Conservation (phyloP, 1,140 invertebrate genomes). For the Drosophila ambigua region DNA sequence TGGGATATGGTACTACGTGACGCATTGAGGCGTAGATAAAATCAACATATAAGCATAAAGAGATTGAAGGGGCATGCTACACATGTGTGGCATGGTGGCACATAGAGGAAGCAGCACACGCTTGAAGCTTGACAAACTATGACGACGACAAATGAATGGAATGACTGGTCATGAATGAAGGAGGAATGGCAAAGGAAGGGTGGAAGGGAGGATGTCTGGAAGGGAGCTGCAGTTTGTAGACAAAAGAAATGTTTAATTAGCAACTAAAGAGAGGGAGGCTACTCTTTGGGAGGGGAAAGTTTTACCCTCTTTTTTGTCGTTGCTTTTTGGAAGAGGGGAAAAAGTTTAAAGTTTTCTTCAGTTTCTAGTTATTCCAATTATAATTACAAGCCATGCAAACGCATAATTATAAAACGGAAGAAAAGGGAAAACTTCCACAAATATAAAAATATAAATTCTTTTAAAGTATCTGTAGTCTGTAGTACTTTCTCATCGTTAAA, state of each 20-base stretch:
- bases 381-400: slow-evolving; percentile 42
- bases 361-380: slow-evolving; percentile 60
- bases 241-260: slow-evolving; percentile 45
- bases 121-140: slow-evolving; percentile 25
- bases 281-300: slow-evolving; percentile 27
- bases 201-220: slow-evolving; percentile 6
- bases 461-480: not conserved
- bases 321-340: slow-evolving; percentile 4
- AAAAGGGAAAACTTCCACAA: slow-evolving; percentile 39
- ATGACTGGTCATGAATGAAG: too few species aligned
- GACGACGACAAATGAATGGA: slow-evolving; percentile 9
- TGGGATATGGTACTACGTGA: slow-evolving; percentile 54
- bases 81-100: too few species aligned
- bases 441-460: slow-evolving; percentile 28
- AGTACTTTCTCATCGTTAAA: too few species aligned
- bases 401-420: slow-evolving; percentile 72
- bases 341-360: slow-evolving; percentile 51
- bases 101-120: slow-evolving; percentile 23
- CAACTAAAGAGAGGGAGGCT: slow-evolving; percentile 13
- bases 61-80: slow-evolving; percentile 1
- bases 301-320: not conserved
- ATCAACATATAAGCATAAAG: slow-evolving; percentile 53
- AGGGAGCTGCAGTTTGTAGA: slow-evolving; percentile 26
- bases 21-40: slow-evolving; percentile 51
- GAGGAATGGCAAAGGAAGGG: too few species aligned